A percentile compares a stretch with the other conserved stretches of the same genome.
Conservation (phyloP, 2,113 vertebrate species). For the Crotalus viridis region DNA sequence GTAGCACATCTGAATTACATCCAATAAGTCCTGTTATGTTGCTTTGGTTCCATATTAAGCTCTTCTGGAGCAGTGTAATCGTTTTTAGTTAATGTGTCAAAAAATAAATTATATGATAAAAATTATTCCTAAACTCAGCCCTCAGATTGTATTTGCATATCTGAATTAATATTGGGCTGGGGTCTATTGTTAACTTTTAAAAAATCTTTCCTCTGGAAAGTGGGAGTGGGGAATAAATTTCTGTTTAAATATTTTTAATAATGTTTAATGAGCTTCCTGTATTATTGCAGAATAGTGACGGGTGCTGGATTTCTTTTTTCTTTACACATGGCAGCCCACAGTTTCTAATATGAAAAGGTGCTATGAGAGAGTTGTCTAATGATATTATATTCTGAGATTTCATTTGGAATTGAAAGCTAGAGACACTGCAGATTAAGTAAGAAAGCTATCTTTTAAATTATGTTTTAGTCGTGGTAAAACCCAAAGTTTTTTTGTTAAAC, state of each 20-base stretch:
- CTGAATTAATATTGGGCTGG: not conserved
- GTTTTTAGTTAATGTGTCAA: not conserved
- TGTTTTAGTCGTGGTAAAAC: not conserved
- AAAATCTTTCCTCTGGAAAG: not conserved
- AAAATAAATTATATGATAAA: not conserved
- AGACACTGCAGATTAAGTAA: not conserved
- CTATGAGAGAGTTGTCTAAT: not conserved
- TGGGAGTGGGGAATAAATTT: not conserved
- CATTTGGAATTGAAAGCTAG: not conserved
- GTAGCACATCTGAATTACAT: not conserved
- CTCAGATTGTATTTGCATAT: not conserved
- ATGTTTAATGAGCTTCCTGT: not conserved
- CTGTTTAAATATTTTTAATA: not conserved
- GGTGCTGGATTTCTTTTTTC: not conserved
- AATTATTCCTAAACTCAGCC: not conserved
- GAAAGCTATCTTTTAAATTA: not conserved
- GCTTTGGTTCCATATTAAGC: not conserved
- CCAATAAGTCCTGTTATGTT: not conserved
- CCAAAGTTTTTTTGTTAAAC: not conserved
- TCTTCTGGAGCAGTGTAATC: not conserved
- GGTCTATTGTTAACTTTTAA: not conserved
- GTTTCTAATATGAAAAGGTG: not conserved
- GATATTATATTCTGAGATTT: not conserved
- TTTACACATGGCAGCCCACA: not conserved
- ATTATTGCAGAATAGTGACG: not conserved